These are phyloP conservation scores for Pteropus rufus DNA, from an alignment of 2,797 vertebrate genomes.

Conservation along the genomic window DNA sequence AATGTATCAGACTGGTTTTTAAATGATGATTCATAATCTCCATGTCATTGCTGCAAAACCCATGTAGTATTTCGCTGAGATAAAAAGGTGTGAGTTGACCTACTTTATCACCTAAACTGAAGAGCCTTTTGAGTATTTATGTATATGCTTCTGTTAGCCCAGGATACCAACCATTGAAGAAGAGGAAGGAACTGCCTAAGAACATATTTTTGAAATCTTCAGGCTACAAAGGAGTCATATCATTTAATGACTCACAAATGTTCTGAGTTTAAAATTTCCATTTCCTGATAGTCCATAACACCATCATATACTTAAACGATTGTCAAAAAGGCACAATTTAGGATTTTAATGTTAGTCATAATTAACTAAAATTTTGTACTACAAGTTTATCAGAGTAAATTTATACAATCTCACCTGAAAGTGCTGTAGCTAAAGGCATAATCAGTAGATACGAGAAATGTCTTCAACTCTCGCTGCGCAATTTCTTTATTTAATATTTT, in stretches of 20 bases:
- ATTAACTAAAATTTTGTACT: conserved; percentile 60
- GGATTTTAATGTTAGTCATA: neutral
- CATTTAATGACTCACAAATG: conserved; percentile 40
- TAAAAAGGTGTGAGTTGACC: neutral
- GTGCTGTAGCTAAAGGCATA: conserved; percentile 39
- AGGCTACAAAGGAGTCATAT: neutral
- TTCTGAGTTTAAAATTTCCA: conserved; percentile 41
- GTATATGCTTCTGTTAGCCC: neutral
- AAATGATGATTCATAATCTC: neutral
- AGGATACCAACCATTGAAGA: neutral
- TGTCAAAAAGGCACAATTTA: neutral
- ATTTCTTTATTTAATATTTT: conserved; percentile 82
- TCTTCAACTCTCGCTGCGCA: conserved; percentile 72
- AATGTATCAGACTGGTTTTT: conserved; percentile 26
- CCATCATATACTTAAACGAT: neutral
- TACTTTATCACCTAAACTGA: neutral
- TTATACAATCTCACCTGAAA: conserved; percentile 57
- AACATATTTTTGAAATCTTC: neutral
- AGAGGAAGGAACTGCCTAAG: conserved; percentile 1
- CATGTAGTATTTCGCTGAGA: neutral
- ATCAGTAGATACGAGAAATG: conserved; percentile 67
- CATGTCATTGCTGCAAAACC: neutral
- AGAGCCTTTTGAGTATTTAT: neutral
- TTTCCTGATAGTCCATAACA: neutral
- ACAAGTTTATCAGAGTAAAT: conserved; percentile 33